Evolutionary conservation across 2,888 invertebrate species (phyloP), one percentile per base, ranked within the genome.

Genomic region (Temnothorax unifasciatus): DNA sequence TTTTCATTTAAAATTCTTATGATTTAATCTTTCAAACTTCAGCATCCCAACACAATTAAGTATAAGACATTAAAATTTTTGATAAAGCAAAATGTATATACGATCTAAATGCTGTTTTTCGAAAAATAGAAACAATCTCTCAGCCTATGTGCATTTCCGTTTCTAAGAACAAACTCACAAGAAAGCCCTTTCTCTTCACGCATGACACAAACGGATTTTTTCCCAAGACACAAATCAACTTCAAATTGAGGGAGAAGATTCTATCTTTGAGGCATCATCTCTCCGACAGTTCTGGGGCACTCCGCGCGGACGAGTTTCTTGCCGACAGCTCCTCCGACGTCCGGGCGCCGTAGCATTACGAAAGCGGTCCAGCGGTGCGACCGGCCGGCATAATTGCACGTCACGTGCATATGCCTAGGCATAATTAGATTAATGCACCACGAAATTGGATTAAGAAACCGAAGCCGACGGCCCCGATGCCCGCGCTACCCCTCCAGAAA

Each of bases 361-460:
- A 81, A 79, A 79, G 71, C 52, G 66, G 66, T 66, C 68, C 68
- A 29, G 44, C 63, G 59, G n/a, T n/a, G 50, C 38, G 73, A 41
- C 57, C 77, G 69, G 54, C 21, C 54, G 50, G 75, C 77, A 69
- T 82, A 75, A 34, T 73, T 85, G 83, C 84, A 86, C 85, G 84
- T 84, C 85, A 85, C 86, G 86, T 85, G 85, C 82, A 88, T 90
- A 88, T 86, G 87, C 87, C 75, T 79, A 71, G 57, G 79, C 44
- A 59, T 90, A 90, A 90, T 90, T 90, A 90, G 88, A 90, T 89
- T 90, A 89, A 88, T 87, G 83, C 85, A 13, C 83, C 83, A 73
- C 85, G 86, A 90, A 90, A 90, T 90, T 89, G 89, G 90, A 90
- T 90, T 89, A 89, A 87, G 89, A 90, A 86, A 90, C 85, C 84